Evolutionary conservation across 2,113 vertebrate genomes (phyloP).

Genomic region (Arizona elegans): DNA sequence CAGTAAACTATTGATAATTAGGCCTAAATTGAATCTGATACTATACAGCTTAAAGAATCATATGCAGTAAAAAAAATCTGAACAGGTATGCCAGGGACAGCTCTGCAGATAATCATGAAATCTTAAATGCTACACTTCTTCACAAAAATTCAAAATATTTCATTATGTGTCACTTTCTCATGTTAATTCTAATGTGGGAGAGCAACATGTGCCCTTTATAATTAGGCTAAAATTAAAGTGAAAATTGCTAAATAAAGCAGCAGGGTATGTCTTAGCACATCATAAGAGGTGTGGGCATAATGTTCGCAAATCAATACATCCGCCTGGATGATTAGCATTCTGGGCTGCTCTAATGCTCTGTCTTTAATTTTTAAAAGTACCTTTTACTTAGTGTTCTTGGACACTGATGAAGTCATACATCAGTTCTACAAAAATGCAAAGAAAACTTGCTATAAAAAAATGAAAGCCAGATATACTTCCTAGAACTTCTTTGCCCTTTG

Average conservation of each 20-base stretch:
- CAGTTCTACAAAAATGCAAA: background rate
- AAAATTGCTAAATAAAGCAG: background rate
- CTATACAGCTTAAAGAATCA: background rate
- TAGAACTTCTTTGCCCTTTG: background rate
- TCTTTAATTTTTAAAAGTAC: background rate
- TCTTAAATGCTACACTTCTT: background rate
- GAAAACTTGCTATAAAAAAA: background rate
- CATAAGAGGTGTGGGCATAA: accelerated
- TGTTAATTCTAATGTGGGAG: background rate
- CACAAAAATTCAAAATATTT: background rate
- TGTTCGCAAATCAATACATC: slow-evolving; percentile 13
- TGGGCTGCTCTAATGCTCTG: background rate
- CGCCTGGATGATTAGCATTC: background rate
- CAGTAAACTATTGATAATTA: background rate
- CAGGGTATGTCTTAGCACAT: slow-evolving; percentile 4
- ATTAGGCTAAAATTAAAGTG: background rate
- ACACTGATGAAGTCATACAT: background rate
- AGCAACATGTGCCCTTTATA: background rate
- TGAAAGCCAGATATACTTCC: background rate
- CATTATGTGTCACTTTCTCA: background rate
- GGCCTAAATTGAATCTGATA: background rate
- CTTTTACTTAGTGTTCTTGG: background rate
- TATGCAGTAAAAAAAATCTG: background rate
- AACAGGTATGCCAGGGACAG: background rate
- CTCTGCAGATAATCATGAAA: background rate